Evolutionary conservation across 2,888 invertebrate species (phyloP), one percentile per base, ranked within the genome.

Genomic region (Lucinisca nassula): DNA sequence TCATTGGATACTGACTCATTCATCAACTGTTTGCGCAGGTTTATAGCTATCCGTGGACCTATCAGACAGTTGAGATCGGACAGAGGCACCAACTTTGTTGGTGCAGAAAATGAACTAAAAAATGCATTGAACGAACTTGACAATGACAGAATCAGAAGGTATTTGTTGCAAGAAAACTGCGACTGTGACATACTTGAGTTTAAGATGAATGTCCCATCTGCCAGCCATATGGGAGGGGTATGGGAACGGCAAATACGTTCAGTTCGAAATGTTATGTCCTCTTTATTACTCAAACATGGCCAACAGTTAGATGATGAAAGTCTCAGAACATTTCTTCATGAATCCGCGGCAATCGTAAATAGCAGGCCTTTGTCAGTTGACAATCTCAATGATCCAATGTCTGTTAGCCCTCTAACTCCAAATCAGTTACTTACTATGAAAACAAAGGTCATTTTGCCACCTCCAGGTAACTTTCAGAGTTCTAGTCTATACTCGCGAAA

Each of bases 1-100:
- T 79, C 83, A 24, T 38, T 92, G 12, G 77, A 61, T n/a, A 92
- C 91, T 12, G 86, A 84, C 61, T 84, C 86, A 0, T 91, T 90
- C 72, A 87, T 89, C 32, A 89, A 91, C 37, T 77, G 81, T 45
- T 27, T 84, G 4, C 67, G 85, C n/a, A 49, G 87, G 10, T 75
- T 75, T 49, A 45, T 75, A 14, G 8, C 76, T 10, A 45, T 75
- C 27, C 76, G 76, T 75, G 78, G 78, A 17, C 58, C 78, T 49
- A 75, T 75, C 10, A 8, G 76, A 49, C 76, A 75, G 32, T 45
- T 49, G 14, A 38, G 76, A 24, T 75, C 45, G 21, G 76, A 75
- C 32, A 21, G 76, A 38, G 76, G 76, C 21, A 45, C 76, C 40
- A 75, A 75, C 27, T 75, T 75, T 75, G 76, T 75, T 24, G 76